Percentiles rank a stretch among this genome's conserved stretches.
Conservation (phyloP, 1,140 invertebrate genomes). For the Phymorhynchus buccinoides region DNA sequence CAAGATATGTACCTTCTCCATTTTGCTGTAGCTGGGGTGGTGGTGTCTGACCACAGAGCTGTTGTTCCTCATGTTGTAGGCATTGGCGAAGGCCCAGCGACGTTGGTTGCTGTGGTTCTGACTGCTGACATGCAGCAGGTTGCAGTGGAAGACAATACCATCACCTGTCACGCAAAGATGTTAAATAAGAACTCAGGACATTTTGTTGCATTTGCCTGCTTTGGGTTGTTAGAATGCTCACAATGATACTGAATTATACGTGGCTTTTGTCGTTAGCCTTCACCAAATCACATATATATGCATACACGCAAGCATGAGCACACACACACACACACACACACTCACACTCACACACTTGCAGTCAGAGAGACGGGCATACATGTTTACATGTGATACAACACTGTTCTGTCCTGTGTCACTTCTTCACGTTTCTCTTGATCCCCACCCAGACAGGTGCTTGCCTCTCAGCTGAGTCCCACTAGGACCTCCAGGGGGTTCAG, state of each 20-base stretch:
- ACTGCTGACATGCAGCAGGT: slow-evolving; percentile 61
- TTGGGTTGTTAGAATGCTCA: too few species aligned
- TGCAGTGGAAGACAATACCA: slow-evolving; percentile 59
- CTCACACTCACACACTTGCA: background rate
- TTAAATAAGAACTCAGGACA: too few species aligned
- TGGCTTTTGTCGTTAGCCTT: too few species aligned
- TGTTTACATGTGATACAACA: too few species aligned
- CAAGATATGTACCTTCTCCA: too few species aligned
- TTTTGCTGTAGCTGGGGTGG: slow-evolving; percentile 59
- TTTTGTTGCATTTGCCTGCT: too few species aligned
- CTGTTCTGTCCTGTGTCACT: background rate
- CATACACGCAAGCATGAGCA: too few species aligned
- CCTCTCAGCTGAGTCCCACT: background rate
- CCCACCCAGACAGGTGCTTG: too few species aligned
- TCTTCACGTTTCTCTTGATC: background rate
- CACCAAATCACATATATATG: too few species aligned
- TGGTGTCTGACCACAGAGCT: slow-evolving; percentile 62
- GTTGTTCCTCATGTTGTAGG: slow-evolving; percentile 62
- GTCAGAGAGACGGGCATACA: too few species aligned
- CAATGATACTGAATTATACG: too few species aligned
- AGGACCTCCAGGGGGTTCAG: background rate
- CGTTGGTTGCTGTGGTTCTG: slow-evolving; percentile 59
- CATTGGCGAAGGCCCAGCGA: slow-evolving; percentile 60
- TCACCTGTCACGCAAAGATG: slow-evolving; percentile 50
- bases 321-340: background rate